Conservation (phyloP, 2,113 vertebrate species). For the Ptychochromis oligacanthus region DNA sequence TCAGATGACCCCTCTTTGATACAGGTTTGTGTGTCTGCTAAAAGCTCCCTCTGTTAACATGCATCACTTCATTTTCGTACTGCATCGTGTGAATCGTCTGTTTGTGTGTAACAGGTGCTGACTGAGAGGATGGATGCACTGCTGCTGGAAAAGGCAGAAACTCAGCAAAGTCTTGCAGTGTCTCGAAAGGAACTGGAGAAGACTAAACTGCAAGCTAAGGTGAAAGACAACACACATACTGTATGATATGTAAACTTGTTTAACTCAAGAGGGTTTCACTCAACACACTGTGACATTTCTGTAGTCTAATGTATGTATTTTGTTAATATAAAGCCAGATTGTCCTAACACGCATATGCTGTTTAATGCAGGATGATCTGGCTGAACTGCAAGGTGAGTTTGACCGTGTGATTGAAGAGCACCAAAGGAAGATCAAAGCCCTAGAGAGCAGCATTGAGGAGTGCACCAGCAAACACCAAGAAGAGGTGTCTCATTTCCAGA, state of each 20-base stretch:
- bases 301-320: neutral
- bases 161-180: constrained; percentile 85
- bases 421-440: constrained; percentile 77
- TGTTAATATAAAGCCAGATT: neutral
- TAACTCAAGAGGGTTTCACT: neutral
- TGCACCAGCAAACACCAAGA: constrained; percentile 80
- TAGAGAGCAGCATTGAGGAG: constrained; percentile 80
- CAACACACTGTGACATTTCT: neutral
- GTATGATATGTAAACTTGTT: neutral
- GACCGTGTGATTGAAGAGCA: constrained; percentile 74
- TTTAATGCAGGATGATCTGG: constrained; percentile 80
- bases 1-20: constrained; percentile 83
- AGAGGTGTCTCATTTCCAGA: constrained; percentile 80
- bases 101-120: constrained; percentile 83
- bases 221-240: constrained; percentile 56
- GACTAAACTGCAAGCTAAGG: constrained; percentile 85
- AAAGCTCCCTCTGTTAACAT: neutral
- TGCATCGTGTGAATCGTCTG: neutral
- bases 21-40: constrained; percentile 81
- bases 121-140: constrained; percentile 88
- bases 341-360: neutral
- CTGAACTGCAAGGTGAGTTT: constrained; percentile 79
- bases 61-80: neutral
- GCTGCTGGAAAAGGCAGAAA: constrained; percentile 94
- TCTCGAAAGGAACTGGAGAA: constrained; percentile 86